Base-by-base conservation (phyloP, 2,113 vertebrate genomes). In the Sturnus vulgaris region DNA sequence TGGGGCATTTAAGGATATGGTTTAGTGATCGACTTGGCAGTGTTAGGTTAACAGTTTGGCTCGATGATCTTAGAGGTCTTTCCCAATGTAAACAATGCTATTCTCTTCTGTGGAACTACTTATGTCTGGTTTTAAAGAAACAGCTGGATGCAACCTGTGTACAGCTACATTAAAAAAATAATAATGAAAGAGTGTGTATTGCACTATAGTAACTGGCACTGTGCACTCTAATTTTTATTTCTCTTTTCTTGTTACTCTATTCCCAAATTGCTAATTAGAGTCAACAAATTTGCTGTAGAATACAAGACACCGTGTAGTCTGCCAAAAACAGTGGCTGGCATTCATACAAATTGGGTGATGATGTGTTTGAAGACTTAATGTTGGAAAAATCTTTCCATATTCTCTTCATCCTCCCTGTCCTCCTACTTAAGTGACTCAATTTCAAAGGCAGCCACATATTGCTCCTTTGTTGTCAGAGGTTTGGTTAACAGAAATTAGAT, bases 251-350 rank as follows among this genome's bases (percentile, higher is more conserved):
- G 63, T 89, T 93, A 37, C 42, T 95, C 42, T 53, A 44, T 85
- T 92, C 66, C 55, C 84, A 77, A 73, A 85, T 90, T 87, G 50
- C 86, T 97, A 87, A 96, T 95, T 89, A 95, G 75, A 95, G 82
- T 70, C 91, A 92, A 90, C 80, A 95, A 91, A 88, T 91, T 82
- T 33, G 63, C 82, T 91, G 63, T 88, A 80, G 73, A 85, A 90
- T 89, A 50, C 78, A 91, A 93, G 89, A 55, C 46, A 87, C 69
- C 40, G 12, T 40, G 42, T 30, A 65, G 82, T 60, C 55, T 92
- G 89, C 90, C 87, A 93, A 73, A 90, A 91, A 59, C 66, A 86
- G 52, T 87, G 63, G 39, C 78, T 96, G 93, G 87, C 95, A 80
- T 42, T 81, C 0, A 0, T 88, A 77, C 87, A 93, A 82, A 92